Conservation (phyloP, 2,113 vertebrate species). For the Megaceryle torquata region DNA sequence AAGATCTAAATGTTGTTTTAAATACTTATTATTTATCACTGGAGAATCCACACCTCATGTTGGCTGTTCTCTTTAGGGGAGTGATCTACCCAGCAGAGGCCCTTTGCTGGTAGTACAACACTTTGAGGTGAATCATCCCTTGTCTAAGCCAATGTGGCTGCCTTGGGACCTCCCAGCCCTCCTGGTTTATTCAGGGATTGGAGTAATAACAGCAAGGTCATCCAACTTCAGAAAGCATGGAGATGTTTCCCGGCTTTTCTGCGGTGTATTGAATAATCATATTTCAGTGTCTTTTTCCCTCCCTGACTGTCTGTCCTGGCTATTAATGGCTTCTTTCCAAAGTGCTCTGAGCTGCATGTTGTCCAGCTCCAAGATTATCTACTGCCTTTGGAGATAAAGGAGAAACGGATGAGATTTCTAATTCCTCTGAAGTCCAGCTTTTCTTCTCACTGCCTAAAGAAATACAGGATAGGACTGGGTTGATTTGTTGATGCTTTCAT, state of each 20-base stretch:
- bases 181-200: rapidly evolving
- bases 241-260: not conserved
- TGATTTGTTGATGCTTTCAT: rapidly evolving
- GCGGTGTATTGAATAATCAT: not conserved
- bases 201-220: not conserved
- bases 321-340: no score
- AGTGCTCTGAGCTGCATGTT: not conserved
- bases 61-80: not conserved
- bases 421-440: not conserved
- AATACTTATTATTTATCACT: not conserved
- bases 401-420: not conserved
- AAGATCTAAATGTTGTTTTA: not conserved
- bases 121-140: not conserved
- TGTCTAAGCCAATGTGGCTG: rapidly evolving
- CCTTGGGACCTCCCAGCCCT: not conserved
- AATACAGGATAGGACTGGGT: not conserved
- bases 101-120: not conserved
- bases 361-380: rapidly evolving
- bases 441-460: not conserved
- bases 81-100: not conserved
- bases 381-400: not conserved
- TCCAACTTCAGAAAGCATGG: not conserved
- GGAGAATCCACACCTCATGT: not conserved
- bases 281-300: no score
- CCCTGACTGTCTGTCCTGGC: not conserved